Evolutionary conservation across 2,888 invertebrate species (phyloP).

Genomic region (Belgica antarctica): DNA sequence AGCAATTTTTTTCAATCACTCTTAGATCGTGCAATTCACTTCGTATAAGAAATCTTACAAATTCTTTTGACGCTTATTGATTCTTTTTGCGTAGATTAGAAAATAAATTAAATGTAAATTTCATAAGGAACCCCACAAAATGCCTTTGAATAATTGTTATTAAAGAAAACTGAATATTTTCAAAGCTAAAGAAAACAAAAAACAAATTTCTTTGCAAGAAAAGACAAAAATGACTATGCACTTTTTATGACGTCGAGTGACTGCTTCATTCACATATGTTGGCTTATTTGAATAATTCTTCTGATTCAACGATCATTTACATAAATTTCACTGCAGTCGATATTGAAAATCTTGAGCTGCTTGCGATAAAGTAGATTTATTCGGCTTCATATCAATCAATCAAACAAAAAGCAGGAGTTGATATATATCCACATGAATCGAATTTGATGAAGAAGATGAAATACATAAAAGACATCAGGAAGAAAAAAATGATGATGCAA

Average conservation of each 20-base stretch:
- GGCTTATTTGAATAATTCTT: conserved; percentile 20
- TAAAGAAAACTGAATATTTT: neutral
- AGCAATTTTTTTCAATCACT: neutral
- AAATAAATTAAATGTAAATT: too few relatives aligned
- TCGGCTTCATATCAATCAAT: conserved; percentile 40
- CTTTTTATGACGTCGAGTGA: conserved; percentile 24
- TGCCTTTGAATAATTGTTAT: neutral
- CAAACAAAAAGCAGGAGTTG: conserved; percentile 21
- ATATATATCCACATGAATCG: neutral
- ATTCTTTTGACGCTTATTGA: conserved; percentile 23
- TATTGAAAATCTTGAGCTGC: conserved; percentile 26
- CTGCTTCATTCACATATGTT: conserved; percentile 36
- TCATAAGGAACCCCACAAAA: too few relatives aligned
- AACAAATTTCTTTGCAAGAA: neutral
- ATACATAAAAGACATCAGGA: conserved; percentile 2
- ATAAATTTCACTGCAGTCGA: conserved; percentile 17
- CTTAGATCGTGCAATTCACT: conserved; percentile 16
- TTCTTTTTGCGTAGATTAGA: conserved; percentile 9
- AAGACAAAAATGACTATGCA: conserved; percentile 22
- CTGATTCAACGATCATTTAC: conserved; percentile 16
- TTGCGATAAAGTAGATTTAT: conserved; percentile 28
- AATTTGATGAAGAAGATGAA: neutral
- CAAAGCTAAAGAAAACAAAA: neutral
- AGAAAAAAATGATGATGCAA: neutral
- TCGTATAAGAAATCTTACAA: neutral